Evolutionary conservation across 1,140 invertebrate genomes (phyloP).

Genomic region (Papilio helenus): DNA sequence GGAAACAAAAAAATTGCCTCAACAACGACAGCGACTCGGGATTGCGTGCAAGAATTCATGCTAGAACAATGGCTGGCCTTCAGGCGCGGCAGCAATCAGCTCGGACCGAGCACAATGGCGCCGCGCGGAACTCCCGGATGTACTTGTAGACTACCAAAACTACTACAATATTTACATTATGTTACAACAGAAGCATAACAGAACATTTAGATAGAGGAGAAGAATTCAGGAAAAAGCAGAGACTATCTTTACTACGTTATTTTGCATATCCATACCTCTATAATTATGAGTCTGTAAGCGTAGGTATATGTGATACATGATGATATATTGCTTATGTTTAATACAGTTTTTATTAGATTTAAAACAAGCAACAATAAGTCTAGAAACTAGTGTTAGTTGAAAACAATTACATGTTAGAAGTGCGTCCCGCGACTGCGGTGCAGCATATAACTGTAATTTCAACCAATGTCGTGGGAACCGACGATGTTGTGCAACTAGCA

Average conservation of each 20-base stretch:
- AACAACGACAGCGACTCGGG: constrained; percentile 52
- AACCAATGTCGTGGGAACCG: constrained; percentile 79
- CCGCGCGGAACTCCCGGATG: constrained; percentile 48
- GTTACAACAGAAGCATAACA: not conserved
- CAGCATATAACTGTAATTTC: constrained; percentile 72
- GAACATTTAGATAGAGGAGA: no score
- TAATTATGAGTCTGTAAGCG: no score
- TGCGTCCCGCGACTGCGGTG: constrained; percentile 43
- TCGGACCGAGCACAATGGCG: constrained; percentile 58
- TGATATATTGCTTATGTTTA: not conserved
- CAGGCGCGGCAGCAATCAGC: constrained; percentile 71
- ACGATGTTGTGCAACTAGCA: constrained; percentile 61
- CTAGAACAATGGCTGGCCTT: constrained; percentile 77
- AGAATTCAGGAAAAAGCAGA: not conserved
- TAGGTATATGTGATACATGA: no score
- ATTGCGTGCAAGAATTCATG: constrained; percentile 74
- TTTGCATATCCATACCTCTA: no score
- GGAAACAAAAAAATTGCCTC: constrained; percentile 58
- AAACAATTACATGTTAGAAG: constrained; percentile 38
- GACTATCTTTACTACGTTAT: not conserved
- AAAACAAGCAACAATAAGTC: not conserved
- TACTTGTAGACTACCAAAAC: constrained; percentile 31
- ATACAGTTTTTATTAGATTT: not conserved
- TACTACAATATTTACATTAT: constrained; percentile 23
- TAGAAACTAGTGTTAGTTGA: not conserved